Conservation (phyloP, 2,888 invertebrate genomes). For the Drosophila prolongata region DNA sequence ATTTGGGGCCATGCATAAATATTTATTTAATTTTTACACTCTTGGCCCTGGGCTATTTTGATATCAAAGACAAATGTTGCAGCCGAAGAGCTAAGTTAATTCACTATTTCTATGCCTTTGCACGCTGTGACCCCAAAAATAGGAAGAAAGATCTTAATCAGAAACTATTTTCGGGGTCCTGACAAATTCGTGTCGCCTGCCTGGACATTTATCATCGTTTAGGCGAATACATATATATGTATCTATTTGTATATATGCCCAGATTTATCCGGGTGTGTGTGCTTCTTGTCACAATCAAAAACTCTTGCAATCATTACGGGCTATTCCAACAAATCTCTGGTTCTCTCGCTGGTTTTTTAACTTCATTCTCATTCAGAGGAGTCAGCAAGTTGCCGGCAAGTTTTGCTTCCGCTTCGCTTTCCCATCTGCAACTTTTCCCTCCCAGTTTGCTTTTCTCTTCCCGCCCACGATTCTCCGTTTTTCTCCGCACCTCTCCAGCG, state of each 20-base stretch:
- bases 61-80: slow-evolving; percentile 64
- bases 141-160: slow-evolving; percentile 39
- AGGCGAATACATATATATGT: slow-evolving; percentile 1
- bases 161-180: slow-evolving; percentile 33
- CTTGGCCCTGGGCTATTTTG: slow-evolving; percentile 19
- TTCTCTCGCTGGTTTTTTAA: slow-evolving; percentile 18
- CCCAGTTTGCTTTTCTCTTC: slow-evolving; percentile 22
- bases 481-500: slow-evolving; percentile 3
- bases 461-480: slow-evolving; percentile 11
- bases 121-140: slow-evolving; percentile 46
- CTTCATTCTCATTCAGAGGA: slow-evolving; percentile 36
- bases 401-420: slow-evolving; percentile 42
- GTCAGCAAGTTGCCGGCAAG: slow-evolving; percentile 53
- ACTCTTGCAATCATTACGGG: slow-evolving; percentile 36
- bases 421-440: slow-evolving; percentile 36
- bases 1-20: slow-evolving; percentile 68
- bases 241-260: background rate
- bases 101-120: slow-evolving; percentile 50
- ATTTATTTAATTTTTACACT: slow-evolving; percentile 66
- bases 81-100: slow-evolving; percentile 52
- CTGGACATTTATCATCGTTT: slow-evolving; percentile 62
- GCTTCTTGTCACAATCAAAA: slow-evolving; percentile 51
- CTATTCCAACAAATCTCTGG: slow-evolving; percentile 23
- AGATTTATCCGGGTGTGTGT: background rate
- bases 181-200: slow-evolving; percentile 58